phyloP scores from a whole-genome alignment of 2,797 vertebrate species.

The Menidia menidia region DNA sequence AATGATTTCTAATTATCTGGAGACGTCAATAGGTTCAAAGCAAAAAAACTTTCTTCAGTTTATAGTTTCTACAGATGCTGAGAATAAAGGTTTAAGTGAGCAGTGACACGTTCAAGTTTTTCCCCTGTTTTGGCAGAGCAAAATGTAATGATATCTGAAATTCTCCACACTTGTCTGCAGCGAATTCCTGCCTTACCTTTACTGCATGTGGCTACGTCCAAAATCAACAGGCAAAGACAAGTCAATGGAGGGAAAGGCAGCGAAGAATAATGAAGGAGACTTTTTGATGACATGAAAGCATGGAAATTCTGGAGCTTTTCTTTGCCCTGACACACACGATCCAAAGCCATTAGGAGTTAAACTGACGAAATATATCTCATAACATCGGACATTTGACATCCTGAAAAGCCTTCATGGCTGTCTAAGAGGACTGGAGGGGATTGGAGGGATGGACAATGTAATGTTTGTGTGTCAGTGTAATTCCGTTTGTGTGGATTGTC shows the following conservation, averaged over 20 bases:
- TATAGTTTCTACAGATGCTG: neutral
- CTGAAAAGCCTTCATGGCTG: slow-evolving; percentile 44
- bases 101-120: neutral
- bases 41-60: too few species aligned
- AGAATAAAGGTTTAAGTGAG: neutral
- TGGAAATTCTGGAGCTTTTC: slow-evolving; percentile 41
- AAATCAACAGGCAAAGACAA: slow-evolving; percentile 18
- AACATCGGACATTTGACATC: slow-evolving; percentile 55
- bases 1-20: neutral
- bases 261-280: slow-evolving; percentile 4
- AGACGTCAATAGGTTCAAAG: neutral
- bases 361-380: slow-evolving; percentile 45
- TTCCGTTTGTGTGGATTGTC: slow-evolving; percentile 33
- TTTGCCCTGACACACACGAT: slow-evolving; percentile 55
- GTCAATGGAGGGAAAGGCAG: neutral
- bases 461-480: slow-evolving; percentile 40
- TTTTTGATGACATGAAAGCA: slow-evolving; percentile 32
- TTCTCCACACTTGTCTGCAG: neutral
- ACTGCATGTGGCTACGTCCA: slow-evolving; percentile 10
- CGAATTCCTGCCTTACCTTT: slow-evolving; percentile 3
- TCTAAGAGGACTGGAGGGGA: slow-evolving; percentile 35
- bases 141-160: neutral
- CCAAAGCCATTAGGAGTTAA: slow-evolving; percentile 52
- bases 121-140: neutral
- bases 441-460: slow-evolving; percentile 45